Conservation (phyloP, 1,140 invertebrate genomes). For the Trypoxylus dichotomus region DNA sequence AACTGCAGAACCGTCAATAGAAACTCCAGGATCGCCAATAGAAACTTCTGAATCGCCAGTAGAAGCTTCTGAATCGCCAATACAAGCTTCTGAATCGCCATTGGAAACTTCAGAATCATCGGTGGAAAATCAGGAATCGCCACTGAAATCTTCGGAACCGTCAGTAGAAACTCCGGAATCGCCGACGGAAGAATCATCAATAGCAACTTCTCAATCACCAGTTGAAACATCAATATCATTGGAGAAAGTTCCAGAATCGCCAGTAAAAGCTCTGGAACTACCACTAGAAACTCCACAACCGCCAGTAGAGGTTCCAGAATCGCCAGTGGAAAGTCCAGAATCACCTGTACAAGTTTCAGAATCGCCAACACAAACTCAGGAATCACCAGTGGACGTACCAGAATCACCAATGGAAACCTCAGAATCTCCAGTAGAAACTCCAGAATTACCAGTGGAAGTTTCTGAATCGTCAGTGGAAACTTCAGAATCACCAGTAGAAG, state of each 20-base stretch:
- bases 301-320: not conserved
- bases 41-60: not conserved
- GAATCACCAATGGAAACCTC: slow-evolving; percentile 17
- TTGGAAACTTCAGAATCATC: slow-evolving; percentile 29
- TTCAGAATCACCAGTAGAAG: not conserved
- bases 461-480: not conserved
- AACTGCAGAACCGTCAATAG: not conserved
- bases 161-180: slow-evolving; percentile 28
- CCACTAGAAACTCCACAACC: not conserved
- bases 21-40: not conserved
- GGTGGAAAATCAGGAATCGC: no score
- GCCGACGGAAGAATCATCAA: slow-evolving; percentile 10
- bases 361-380: not conserved
- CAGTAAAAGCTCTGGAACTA: slow-evolving; percentile 30
- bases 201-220: not conserved
- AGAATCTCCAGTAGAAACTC: not conserved
- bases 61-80: no score
- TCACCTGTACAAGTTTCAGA: slow-evolving; percentile 27
- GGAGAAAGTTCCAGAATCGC: slow-evolving; percentile 22
- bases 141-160: not conserved
- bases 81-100: slow-evolving; percentile 25
- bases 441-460: not conserved
- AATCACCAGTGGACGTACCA: not conserved
- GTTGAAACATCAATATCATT: not conserved
- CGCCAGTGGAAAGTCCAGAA: slow-evolving; percentile 27